Evolutionary conservation across 2,113 vertebrate genomes (phyloP).

Genomic region (Vombatus ursinus): DNA sequence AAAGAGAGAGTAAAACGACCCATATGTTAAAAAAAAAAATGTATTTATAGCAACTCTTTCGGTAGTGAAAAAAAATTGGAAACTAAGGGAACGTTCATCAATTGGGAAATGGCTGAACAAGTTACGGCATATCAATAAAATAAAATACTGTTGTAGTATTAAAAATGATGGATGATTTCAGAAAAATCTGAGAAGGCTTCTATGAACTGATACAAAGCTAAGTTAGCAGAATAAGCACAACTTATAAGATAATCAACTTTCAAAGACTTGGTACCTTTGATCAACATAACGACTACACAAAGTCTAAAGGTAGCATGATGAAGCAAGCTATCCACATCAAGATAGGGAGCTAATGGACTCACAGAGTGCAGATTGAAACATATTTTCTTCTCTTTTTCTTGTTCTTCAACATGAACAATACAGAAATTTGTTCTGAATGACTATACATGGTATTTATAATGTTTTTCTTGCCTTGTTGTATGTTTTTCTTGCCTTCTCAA

Average conservation of each 20-base stretch:
- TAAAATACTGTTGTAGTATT: background rate
- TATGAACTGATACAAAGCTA: background rate
- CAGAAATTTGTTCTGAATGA: background rate
- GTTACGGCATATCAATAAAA: background rate
- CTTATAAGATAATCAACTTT: background rate
- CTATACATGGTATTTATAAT: background rate
- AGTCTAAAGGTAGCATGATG: background rate
- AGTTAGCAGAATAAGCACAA: background rate
- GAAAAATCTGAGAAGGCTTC: background rate
- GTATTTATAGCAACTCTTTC: background rate
- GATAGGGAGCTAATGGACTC: background rate
- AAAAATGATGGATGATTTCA: background rate
- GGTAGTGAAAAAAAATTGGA: background rate
- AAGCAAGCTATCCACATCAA: background rate
- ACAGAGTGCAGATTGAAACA: background rate
- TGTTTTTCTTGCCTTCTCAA: background rate
- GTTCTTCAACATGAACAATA: background rate
- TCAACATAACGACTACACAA: background rate
- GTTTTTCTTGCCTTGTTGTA: background rate
- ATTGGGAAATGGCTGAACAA: background rate
- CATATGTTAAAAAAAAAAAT: background rate
- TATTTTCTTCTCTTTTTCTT: background rate
- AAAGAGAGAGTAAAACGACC: background rate
- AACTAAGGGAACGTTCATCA: background rate
- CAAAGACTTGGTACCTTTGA: background rate